A percentile compares a stretch with the other conserved stretches of the same genome.
phyloP scores from a whole-genome alignment of 2,797 vertebrate genomes.

The Pseudopleuronectes americanus region DNA sequence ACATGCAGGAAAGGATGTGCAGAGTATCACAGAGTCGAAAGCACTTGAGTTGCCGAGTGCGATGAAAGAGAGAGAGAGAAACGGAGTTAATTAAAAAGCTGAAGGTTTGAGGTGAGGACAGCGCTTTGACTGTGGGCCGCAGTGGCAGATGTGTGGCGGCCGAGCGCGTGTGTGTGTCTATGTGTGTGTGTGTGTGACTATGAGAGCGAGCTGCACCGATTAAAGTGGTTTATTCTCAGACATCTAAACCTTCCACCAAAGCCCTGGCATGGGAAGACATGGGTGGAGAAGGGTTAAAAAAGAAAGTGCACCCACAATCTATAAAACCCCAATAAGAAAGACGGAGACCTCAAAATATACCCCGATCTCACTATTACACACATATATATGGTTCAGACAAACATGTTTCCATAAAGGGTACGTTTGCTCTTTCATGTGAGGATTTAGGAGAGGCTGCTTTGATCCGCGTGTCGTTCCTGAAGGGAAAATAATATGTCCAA shows the following conservation, averaged over 20 bases:
- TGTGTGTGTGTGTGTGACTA: constrained; percentile 52
- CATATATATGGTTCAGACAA: constrained; percentile 37
- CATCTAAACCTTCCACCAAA: constrained; percentile 67
- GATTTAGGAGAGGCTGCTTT: constrained; percentile 58
- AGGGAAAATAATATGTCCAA: constrained; percentile 28
- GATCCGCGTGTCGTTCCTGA: constrained; percentile 60
- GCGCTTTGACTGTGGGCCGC: constrained; percentile 66
- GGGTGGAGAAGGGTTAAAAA: constrained; percentile 52
- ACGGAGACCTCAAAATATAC: constrained; percentile 51
- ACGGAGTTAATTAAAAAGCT: constrained; percentile 78
- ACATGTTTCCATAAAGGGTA: constrained; percentile 43
- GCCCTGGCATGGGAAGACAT: constrained; percentile 53
- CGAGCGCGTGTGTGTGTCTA: constrained; percentile 38
- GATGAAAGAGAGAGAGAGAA: constrained; percentile 23
- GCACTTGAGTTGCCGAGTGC: constrained; percentile 47
- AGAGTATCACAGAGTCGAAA: constrained; percentile 41
- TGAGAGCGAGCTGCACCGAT: constrained; percentile 52
- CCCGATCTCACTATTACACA: constrained; percentile 34
- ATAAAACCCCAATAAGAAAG: constrained; percentile 66
- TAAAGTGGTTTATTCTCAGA: constrained; percentile 80
- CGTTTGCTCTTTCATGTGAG: constrained; percentile 50
- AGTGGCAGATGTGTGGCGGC: constrained; percentile 72
- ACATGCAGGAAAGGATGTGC: constrained; percentile 54
- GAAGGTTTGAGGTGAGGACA: constrained; percentile 67
- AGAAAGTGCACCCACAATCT: constrained; percentile 45